Base-by-base conservation (phyloP, 2,797 vertebrate genomes). In the Myotis pilosus region DNA sequence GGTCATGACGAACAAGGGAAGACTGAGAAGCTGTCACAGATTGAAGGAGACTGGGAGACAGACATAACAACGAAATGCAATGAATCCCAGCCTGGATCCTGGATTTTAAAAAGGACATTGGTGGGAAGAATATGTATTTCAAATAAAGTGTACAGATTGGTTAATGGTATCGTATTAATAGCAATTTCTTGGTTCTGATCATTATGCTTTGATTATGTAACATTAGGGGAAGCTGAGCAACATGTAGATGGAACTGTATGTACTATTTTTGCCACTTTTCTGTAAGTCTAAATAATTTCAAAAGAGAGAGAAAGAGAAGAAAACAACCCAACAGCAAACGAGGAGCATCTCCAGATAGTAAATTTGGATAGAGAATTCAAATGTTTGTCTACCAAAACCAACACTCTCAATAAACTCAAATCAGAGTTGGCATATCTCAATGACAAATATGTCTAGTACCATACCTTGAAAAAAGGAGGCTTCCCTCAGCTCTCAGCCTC, bases 221-320 rank as follows among this genome's bases (percentile, higher is more conserved):
- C 19, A 87, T 30, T 30, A 87, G 28, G 62, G 44, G 9, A 66
- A 49, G 60, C 22, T 47, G 41, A 8, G 19, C 71, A 69, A 71
- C 38, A 22, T 62, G 20, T 86, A 64, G 15, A 68, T 5, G 38
- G 49, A 53, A 92, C 66, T 80, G n/a, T 20, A 25, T 36, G n/a
- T 41, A 49, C 36, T 74, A 44, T 33, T 92, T 92, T 64, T 87
- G 49, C 78, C 80, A 87, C 41, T 51, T 76, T 82, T 83, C 81
- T 87, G 2, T 83, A 82, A 89, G 16, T 92, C 49, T 44, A 94
- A 94, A 79, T 92, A 75, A 87, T 85, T 87, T 89, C 36, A 30
- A 71, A 44, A 60, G 20, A 74, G 17, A 57, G 25, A 64, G 36
- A 78, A 47, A 69, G 30, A 57, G 15, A 55, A 53, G 75, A 90